phyloP scores from a whole-genome alignment of 2,888 invertebrate species.

The Apotomis betuletana region DNA sequence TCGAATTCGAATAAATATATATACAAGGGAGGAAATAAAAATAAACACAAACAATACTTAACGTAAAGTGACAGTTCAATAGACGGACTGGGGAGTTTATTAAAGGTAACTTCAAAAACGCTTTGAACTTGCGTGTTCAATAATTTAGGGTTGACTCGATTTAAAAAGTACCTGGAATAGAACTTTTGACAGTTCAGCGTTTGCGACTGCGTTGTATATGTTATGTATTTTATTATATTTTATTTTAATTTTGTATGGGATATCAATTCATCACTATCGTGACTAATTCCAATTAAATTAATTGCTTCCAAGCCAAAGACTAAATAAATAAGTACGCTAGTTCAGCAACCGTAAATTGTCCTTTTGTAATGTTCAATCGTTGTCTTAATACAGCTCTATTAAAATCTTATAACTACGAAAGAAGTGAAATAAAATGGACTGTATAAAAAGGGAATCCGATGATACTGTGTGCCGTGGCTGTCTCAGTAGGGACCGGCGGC shows the following conservation, averaged over 20 bases:
- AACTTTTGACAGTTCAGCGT: background rate
- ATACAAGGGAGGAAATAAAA: background rate
- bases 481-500: constrained; percentile 24
- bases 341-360: background rate
- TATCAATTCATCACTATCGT: background rate
- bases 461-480: constrained; percentile 29
- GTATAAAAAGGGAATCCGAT: constrained; percentile 15
- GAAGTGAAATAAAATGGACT: constrained; percentile 15
- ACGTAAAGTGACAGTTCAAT: background rate
- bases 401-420: background rate
- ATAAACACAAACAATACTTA: background rate
- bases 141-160: background rate
- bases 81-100: background rate
- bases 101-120: background rate
- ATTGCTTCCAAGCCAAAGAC: background rate
- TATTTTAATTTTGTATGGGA: background rate
- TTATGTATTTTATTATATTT: constrained; percentile 8
- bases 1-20: background rate
- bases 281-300: background rate
- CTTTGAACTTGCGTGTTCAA: background rate
- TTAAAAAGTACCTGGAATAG: background rate
- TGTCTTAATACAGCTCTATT: background rate
- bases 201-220: background rate
- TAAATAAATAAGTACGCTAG: no score
- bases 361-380: background rate